A percentile compares a stretch with the other conserved stretches of the same genome.
Evolutionary conservation across 2,888 invertebrate species (phyloP).

Genomic region (Biston betularia): DNA sequence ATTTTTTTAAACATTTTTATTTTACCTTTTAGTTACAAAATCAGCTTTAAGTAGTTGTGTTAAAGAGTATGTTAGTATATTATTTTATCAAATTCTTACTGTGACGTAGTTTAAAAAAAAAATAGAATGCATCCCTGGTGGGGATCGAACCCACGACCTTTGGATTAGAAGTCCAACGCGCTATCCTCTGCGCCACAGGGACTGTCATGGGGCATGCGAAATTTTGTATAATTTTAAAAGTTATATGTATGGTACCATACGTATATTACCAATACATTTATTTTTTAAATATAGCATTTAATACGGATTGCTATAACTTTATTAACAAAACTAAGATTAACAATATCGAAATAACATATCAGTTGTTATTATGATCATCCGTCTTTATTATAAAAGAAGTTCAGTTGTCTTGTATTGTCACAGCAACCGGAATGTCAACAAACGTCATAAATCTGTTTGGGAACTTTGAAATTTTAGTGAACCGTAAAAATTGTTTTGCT

Average conservation of each 20-base stretch:
- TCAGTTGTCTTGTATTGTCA: slow-evolving; percentile 25
- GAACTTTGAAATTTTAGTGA: slow-evolving; percentile 76
- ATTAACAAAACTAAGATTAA: background rate
- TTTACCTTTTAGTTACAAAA: background rate
- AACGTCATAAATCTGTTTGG: slow-evolving; percentile 61
- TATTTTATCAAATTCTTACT: no score
- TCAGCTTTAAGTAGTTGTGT: background rate
- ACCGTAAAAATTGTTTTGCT: slow-evolving; percentile 41
- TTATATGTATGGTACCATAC: background rate
- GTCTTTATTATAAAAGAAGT: background rate
- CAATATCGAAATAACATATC: background rate
- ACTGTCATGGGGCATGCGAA: slow-evolving; percentile 66
- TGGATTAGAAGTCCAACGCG: slow-evolving; percentile 96
- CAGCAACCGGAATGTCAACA: slow-evolving; percentile 68
- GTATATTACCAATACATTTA: background rate
- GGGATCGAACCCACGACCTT: slow-evolving; percentile 96
- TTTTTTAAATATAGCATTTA: background rate
- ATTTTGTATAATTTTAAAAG: slow-evolving; percentile 43
- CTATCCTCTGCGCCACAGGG: slow-evolving; percentile 96
- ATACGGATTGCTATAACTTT: background rate
- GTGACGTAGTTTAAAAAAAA: background rate
- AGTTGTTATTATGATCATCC: background rate
- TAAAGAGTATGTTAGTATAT: no score
- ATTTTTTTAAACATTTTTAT: background rate
- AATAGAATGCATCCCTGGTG: slow-evolving; percentile 88